Conservation (phyloP, 2,797 vertebrate species). For the Galaxias olidus region DNA sequence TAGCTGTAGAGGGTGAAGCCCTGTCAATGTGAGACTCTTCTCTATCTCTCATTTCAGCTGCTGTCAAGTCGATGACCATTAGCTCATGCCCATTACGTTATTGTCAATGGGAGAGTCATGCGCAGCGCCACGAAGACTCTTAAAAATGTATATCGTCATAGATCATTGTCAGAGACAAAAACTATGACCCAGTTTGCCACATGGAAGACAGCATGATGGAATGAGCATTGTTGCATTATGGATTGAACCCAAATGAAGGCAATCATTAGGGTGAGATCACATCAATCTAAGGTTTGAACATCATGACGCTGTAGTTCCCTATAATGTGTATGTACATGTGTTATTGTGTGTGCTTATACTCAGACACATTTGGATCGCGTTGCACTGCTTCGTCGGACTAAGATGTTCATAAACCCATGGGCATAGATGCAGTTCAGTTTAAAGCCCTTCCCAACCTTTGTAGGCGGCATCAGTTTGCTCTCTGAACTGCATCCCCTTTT, state of each 20-base stretch:
- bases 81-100: constrained; percentile 1
- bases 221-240: neutral
- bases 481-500: constrained; percentile 23
- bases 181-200: neutral
- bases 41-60: constrained; percentile 8
- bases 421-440: constrained; percentile 6
- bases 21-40: constrained; percentile 3
- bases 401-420: neutral
- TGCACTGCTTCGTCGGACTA: neutral
- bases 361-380: neutral
- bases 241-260: neutral
- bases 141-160: constrained; percentile 26
- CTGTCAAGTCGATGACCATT: constrained; percentile 33
- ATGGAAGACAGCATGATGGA: constrained; percentile 4
- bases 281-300: no score
- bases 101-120: constrained; percentile 11
- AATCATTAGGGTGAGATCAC: neutral
- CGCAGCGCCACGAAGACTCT: constrained; percentile 9
- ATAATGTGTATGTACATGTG: neutral
- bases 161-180: constrained; percentile 12
- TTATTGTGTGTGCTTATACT: neutral
- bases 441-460: constrained; percentile 23
- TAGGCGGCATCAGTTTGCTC: constrained; percentile 23
- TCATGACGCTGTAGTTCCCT: neutral
- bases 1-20: neutral